A percentile compares a stretch with the other conserved stretches of the same genome.
Conservation (phyloP, 2,113 vertebrate species). For the Australoheros scitulus region DNA sequence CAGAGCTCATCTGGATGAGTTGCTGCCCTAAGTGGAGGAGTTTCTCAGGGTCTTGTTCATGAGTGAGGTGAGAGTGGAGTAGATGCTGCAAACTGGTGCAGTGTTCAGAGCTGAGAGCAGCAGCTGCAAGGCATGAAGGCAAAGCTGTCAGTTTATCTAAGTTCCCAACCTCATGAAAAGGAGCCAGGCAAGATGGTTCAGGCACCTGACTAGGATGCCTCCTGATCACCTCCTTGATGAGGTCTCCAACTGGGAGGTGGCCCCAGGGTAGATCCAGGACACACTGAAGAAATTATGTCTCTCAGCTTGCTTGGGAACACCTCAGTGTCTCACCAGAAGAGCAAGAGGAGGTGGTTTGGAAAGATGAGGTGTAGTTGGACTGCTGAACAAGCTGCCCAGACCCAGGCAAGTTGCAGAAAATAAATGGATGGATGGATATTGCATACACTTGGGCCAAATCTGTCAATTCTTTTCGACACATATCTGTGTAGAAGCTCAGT, state of each 20-base stretch:
- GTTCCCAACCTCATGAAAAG: not conserved
- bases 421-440: not conserved
- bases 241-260: not conserved
- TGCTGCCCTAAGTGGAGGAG: too few relatives aligned
- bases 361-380: not conserved
- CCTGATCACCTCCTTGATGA: not conserved
- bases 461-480: not conserved
- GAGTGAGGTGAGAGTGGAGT: too few relatives aligned
- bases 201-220: not conserved
- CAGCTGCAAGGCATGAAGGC: too few relatives aligned
- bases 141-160: not conserved
- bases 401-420: not conserved
- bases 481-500: too few relatives aligned
- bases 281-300: not conserved
- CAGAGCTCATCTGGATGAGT: not conserved
- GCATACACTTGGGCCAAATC: too few relatives aligned
- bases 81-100: too few relatives aligned
- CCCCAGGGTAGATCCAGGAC: not conserved
- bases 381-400: not conserved
- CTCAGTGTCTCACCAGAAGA: not conserved
- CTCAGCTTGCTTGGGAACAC: not conserved
- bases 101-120: too few relatives aligned
- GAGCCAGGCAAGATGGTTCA: not conserved
- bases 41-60: too few relatives aligned
- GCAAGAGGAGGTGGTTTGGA: too few relatives aligned